phyloP scores from a whole-genome alignment of 1,140 invertebrate species.

The Gonatopus flavifemur region DNA sequence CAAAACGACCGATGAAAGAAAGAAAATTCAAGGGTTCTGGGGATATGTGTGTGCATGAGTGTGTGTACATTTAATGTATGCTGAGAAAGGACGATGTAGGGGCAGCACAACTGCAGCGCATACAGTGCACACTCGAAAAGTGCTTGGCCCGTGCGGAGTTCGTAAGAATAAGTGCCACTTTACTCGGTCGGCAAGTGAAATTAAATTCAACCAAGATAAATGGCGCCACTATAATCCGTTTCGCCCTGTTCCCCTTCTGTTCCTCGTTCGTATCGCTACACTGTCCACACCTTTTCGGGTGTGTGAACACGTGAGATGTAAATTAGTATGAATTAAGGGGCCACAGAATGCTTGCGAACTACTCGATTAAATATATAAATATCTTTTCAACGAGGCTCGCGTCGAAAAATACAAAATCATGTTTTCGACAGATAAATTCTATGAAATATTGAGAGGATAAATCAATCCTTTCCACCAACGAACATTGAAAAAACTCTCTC shows the following conservation, averaged over 20 bases:
- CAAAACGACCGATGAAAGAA: not conserved
- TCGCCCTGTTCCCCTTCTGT: not conserved
- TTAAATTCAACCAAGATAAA: constrained; percentile 46
- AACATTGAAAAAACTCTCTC: too few species aligned
- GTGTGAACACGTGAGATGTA: constrained; percentile 35
- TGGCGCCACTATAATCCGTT: constrained; percentile 15
- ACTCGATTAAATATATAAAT: too few species aligned
- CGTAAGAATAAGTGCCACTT: constrained; percentile 38
- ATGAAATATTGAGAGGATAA: too few species aligned
- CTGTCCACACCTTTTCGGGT: not conserved
- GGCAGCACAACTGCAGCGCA: not conserved
- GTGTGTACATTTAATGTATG: too few species aligned
- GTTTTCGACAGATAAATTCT: too few species aligned
- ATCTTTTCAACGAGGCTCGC: too few species aligned
- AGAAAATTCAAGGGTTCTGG: not conserved
- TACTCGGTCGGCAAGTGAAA: constrained; percentile 26
- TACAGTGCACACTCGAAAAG: constrained; percentile 10
- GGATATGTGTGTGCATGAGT: too few species aligned
- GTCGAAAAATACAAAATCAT: too few species aligned
- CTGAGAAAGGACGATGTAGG: not conserved
- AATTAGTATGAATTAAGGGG: constrained; percentile 40
- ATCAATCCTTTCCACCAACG: too few species aligned
- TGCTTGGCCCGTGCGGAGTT: constrained; percentile 9
- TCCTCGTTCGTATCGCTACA: not conserved
- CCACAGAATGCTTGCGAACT: too few species aligned